Evolutionary conservation across 1,140 invertebrate species (phyloP).

Genomic region (Drosophila fuyamai): DNA sequence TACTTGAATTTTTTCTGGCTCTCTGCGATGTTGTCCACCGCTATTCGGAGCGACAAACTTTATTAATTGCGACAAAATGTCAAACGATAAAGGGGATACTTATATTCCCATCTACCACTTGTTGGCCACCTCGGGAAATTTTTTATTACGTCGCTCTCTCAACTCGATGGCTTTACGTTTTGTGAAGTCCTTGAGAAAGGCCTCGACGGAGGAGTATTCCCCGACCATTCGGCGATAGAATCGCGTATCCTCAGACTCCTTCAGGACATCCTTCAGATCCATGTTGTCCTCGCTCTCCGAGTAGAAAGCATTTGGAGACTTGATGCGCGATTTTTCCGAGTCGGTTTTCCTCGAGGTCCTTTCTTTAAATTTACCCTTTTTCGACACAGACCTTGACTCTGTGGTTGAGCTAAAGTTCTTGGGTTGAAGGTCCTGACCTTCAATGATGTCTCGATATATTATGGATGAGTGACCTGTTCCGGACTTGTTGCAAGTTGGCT

Average conservation of each 20-base stretch:
- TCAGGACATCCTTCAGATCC: not conserved
- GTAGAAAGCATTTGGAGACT: not conserved
- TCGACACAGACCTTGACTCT: too few species aligned
- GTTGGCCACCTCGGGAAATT: not conserved
- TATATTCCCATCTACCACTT: not conserved
- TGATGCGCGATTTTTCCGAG: not conserved
- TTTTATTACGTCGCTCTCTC: not conserved
- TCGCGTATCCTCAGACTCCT: not conserved
- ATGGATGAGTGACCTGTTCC: too few species aligned
- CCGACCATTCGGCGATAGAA: not conserved
- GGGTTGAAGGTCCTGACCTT: too few species aligned
- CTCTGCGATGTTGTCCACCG: not conserved
- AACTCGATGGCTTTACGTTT: not conserved
- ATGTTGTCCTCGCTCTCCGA: not conserved
- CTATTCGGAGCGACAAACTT: slow-evolving; percentile 60
- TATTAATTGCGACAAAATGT: slow-evolving; percentile 71
- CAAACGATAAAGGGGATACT: not conserved
- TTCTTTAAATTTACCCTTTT: too few species aligned
- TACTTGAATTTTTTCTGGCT: slow-evolving; percentile 20
- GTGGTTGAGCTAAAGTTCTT: too few species aligned
- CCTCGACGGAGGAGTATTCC: not conserved
- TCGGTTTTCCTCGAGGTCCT: too few species aligned
- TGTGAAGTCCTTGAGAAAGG: not conserved
- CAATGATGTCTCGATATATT: too few species aligned
- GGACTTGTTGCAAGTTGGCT: too few species aligned